Base-by-base conservation (phyloP, 2,888 invertebrate genomes). In the Hyppa rectilinea region DNA sequence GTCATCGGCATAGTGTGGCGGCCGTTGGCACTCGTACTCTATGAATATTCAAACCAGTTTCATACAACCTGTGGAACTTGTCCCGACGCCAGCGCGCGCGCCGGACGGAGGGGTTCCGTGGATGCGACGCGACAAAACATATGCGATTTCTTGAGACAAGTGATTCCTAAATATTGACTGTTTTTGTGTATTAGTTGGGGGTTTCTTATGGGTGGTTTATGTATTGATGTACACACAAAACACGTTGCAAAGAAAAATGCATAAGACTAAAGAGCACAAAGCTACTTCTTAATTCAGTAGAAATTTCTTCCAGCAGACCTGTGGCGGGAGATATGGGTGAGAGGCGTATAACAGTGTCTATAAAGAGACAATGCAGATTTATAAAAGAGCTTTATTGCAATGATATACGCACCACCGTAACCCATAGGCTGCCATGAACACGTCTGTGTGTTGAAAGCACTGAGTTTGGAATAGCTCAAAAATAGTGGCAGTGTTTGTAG, bases 31-130 rank as follows among this genome's bases (percentile, higher is more conserved):
- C 82, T 79, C 80, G 89, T 88, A 88, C 90, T 88, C 89, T 91
- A 91, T 92, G 91, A 91, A 92, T 92, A 92, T 92, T 90, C 88
- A 92, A 93, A 94, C 93, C 92, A 85, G 94, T 92, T 92, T 77
- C 68, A 80, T 79, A 84, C 86, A 87, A 84, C 87, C 85, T 87
- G 89, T 85, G 80, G 85, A 89, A 90, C 90, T 85, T 81, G 90
- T 88, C 87, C 70, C 70, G 72, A 64, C 72, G 75, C 64, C 75
- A 79, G 80, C 84, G 83, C 80, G 82, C 76, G 74, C 82, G 67
- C 79, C 71, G 47, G 63, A n/a, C 66, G 45, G 61, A 71, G 43
- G 43, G 43, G 80, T 86, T 84, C 78, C 79, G 78, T 81, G 80
- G 84, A 85, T 81, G 81, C 78, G 84, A 67, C 36, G 81, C 80